Evolutionary conservation across 2,797 vertebrate species (phyloP), one percentile per base, ranked within the genome.

Genomic region (Gambusia yucatana): DNA sequence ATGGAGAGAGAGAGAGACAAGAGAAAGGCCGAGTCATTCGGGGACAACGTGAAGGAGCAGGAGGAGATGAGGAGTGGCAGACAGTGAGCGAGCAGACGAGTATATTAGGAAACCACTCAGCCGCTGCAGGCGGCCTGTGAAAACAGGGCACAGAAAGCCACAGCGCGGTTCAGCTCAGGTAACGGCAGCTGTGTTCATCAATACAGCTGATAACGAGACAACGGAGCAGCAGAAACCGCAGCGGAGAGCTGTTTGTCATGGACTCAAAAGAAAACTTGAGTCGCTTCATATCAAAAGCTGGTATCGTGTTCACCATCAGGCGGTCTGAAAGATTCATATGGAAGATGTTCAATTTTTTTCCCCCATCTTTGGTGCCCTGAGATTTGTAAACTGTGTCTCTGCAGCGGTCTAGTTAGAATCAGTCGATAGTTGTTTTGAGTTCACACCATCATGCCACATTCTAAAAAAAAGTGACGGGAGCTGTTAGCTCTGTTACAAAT

Each of bases 101-200:
- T 88, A 85, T 81, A 63, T 91, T 81, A 85, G 78, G 84, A 91
- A 92, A 88, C 82, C 87, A 84, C 87, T 88, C 82, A 76, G 85
- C 77, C 33, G 74, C 81, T 88, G 80, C 72, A 85, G 88, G 88
- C 84, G 82, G 81, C 89, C 72, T 77, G 77, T 84, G 81, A 86
- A 89, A 91, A 86, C 73, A 87, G 46, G 86, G 77, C 80, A 74
- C 84, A 77, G 76, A 88, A 87, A 87, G 30, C 67, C 75, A 80
- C 78, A 79, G 77, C 69, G 2, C 36, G 84, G 91, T 93, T 93
- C 88, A 86, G 46, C 63, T 89, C 41, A 86, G 91, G 92, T 87
- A 88, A 92, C 77, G 33, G 77, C 83, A 82, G 86, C 77, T 36
- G 85, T 22, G 43, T 59, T 72, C 78, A 76, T 77, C 78, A 44